A percentile compares a stretch with the other conserved stretches of the same genome.
Conservation (phyloP, 1,140 invertebrate genomes). For the Hermatobates lingyangjiaoensis region DNA sequence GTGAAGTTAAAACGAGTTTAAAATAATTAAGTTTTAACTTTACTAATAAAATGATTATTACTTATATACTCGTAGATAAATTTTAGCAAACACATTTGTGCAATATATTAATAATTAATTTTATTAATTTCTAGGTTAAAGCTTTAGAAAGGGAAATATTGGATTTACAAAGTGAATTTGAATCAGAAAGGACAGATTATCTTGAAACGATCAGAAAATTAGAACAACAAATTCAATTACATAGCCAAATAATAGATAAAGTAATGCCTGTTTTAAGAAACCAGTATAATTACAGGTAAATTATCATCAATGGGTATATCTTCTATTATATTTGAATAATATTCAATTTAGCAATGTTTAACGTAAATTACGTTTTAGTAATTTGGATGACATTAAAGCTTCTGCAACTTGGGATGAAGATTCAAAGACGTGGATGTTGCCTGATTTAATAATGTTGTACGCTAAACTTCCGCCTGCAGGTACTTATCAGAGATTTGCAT, state of each 20-base stretch:
- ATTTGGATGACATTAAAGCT: constrained; percentile 43
- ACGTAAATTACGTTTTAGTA: constrained; percentile 23
- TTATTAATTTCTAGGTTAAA: constrained; percentile 26
- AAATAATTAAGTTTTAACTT: too few relatives aligned
- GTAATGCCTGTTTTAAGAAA: constrained; percentile 47
- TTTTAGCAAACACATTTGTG: too few relatives aligned
- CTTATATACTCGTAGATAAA: too few relatives aligned
- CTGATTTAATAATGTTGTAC: constrained; percentile 38
- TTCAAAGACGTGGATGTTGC: constrained; percentile 47
- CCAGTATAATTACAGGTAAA: constrained; percentile 52
- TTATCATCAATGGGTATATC: neutral
- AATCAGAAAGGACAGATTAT: constrained; percentile 64
- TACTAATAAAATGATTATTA: too few relatives aligned
- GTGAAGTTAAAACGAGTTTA: too few relatives aligned
- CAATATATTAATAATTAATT: neutral
- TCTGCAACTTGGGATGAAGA: constrained; percentile 63
- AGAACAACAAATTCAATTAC: constrained; percentile 48
- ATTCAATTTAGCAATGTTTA: neutral
- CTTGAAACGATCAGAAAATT: constrained; percentile 64
- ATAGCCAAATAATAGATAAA: constrained; percentile 48
- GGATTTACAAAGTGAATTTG: constrained; percentile 69
- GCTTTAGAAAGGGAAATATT: constrained; percentile 49
- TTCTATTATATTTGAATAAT: neutral
- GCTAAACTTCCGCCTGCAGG: constrained; percentile 47
- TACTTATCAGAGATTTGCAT: constrained; percentile 17